Evolutionary conservation across 35 echinoderm and acorn worm genomes (phyloP).

Genomic region (Anneissia japonica): DNA sequence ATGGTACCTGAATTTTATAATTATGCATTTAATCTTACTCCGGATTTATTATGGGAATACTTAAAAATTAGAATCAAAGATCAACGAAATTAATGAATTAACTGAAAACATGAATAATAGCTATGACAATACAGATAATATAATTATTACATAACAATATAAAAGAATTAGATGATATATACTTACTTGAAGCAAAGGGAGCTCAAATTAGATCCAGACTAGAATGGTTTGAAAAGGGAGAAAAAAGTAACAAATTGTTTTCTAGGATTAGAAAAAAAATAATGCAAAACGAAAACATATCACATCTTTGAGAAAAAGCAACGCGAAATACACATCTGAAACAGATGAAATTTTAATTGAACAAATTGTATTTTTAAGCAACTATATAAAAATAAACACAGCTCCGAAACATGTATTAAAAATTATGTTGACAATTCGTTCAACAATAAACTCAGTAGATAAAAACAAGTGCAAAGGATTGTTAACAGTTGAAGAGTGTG

Average conservation of each 20-base stretch:
- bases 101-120: background rate
- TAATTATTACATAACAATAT: background rate
- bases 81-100: background rate
- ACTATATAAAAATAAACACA: background rate
- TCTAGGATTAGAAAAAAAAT: background rate
- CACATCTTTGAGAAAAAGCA: background rate
- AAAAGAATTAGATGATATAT: background rate
- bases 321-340: background rate
- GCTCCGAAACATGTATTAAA: too few relatives aligned
- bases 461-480: too few relatives aligned
- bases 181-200: background rate
- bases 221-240: background rate
- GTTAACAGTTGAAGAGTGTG: too few relatives aligned
- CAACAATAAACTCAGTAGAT: too few relatives aligned
- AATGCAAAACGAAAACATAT: background rate
- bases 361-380: background rate
- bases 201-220: background rate
- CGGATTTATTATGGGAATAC: background rate
- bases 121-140: background rate
- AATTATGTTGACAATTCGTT: too few relatives aligned
- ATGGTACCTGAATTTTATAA: too few relatives aligned
- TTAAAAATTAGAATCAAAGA: background rate
- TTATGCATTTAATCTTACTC: background rate
- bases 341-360: background rate
- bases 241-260: background rate